Evolutionary conservation across 2,113 vertebrate genomes (phyloP).

Genomic region (Dromas ardeola): DNA sequence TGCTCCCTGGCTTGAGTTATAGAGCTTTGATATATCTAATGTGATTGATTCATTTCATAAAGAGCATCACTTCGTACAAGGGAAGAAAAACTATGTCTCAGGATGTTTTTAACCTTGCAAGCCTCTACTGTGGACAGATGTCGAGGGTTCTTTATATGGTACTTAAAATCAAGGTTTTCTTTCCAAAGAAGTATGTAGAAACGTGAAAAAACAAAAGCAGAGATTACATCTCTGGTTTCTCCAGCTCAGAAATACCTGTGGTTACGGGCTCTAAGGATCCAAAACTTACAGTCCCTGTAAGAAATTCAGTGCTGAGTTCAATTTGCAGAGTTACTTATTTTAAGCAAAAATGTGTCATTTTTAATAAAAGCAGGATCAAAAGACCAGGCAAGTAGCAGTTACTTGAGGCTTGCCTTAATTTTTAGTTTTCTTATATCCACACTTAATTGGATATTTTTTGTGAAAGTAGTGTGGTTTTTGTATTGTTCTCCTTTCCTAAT

Average conservation of each 20-base stretch:
- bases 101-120: background rate
- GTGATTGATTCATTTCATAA: background rate
- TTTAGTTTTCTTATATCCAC: background rate
- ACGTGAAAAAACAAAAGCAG: background rate
- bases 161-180: background rate
- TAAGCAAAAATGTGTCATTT: background rate
- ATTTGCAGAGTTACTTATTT: background rate
- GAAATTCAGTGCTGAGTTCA: background rate
- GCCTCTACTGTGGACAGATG: background rate
- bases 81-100: background rate
- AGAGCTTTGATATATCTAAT: background rate
- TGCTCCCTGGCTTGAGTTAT: background rate
- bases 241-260: slow-evolving; percentile 14
- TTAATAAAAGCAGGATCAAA: background rate
- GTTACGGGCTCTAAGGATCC: background rate
- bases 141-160: background rate
- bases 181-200: background rate
- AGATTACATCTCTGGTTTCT: background rate
- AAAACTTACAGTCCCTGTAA: background rate
- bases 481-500: background rate
- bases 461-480: background rate
- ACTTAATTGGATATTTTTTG: background rate
- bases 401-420: background rate
- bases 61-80: background rate
- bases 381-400: background rate